These are phyloP conservation scores for Andrena minutula DNA, from an alignment of 2,888 invertebrate species.

Conservation along the genomic window DNA sequence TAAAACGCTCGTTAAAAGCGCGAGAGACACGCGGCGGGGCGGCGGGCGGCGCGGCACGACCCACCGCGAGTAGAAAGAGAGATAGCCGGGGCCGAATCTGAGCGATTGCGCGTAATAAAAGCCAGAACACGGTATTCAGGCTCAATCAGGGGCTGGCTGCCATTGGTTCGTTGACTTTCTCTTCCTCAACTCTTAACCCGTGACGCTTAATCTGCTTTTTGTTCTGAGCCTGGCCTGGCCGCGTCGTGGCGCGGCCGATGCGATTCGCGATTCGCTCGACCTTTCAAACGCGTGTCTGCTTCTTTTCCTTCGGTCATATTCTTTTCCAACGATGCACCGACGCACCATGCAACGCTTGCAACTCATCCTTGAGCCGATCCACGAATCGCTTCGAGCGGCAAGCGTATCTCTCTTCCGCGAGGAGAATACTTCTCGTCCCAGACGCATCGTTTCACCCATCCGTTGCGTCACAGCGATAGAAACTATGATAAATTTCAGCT, in stretches of 20 bases:
- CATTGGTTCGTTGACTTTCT: constrained; percentile 72
- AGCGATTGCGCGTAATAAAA: constrained; percentile 69
- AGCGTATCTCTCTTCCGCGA: not conserved
- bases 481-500: not conserved
- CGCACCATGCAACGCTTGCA: not conserved
- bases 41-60: not conserved
- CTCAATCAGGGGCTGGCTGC: constrained; percentile 62
- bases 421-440: not conserved
- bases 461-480: not conserved
- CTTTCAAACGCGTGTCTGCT: constrained; percentile 1
- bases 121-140: constrained; percentile 66
- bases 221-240: constrained; percentile 17
- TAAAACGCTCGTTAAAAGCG: constrained; percentile 64
- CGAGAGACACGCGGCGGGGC: constrained; percentile 56
- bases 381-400: not conserved
- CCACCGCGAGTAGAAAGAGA: not conserved
- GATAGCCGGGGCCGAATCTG: constrained; percentile 49
- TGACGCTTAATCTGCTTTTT: constrained; percentile 66
- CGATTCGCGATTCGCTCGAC: constrained; percentile 1
- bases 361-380: constrained; percentile 6
- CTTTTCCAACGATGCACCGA: not conserved
- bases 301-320: not conserved
- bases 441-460: not conserved
- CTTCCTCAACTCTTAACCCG: constrained; percentile 65
- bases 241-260: not conserved